Base-by-base conservation (phyloP, 2,113 vertebrate genomes). In the Carlito syrichta region DNA sequence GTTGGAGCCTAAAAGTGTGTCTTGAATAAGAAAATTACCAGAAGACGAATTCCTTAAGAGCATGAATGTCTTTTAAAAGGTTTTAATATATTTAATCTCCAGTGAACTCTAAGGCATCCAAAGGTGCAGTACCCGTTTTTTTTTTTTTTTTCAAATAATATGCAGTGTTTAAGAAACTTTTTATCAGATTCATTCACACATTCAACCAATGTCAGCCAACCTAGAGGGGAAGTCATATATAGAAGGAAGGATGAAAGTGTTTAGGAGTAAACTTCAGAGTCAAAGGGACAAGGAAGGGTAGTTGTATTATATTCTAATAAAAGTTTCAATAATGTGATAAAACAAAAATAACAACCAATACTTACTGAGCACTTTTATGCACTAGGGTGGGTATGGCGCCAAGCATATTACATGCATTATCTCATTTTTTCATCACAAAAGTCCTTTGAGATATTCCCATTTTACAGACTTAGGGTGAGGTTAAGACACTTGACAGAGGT, bases 21-120 rank as follows among this genome's bases (percentile, higher is more conserved):
- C 23, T 95, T 85, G 27, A 94, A 94, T 93, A 91, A 96, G 82
- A 87, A 96, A 96, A 94, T 93, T 79, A 86, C 52, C 69, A 30
- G 19, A 79, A 27, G n/a, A 87, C 68, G 20, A 79, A 77, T 93
- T 92, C 43, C 56, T 54, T 76, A 82, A 94, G 45, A 56, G 19
- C 12, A 56, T 14, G 50, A 56, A 56, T 68, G 23, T 50, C 58
- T 91, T 97, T 60, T 50, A 32, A 84, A 81, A 94, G 50, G 12
- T 23, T 90, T 68, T 89, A 63, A 74, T 74, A 6, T 52, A 77
- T 45, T 40, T 79, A 45, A 86, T 85, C 63, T 83, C 60, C 35
- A 81, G 27, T 56, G 79, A 89, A 78, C 52, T 92, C 63, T 56
- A 58, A 54, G 35, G 32, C 40, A 76, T 32, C 56, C 71, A 81